Evolutionary conservation across 2,888 invertebrate genomes (phyloP).

Genomic region (Agriotes lineatus): DNA sequence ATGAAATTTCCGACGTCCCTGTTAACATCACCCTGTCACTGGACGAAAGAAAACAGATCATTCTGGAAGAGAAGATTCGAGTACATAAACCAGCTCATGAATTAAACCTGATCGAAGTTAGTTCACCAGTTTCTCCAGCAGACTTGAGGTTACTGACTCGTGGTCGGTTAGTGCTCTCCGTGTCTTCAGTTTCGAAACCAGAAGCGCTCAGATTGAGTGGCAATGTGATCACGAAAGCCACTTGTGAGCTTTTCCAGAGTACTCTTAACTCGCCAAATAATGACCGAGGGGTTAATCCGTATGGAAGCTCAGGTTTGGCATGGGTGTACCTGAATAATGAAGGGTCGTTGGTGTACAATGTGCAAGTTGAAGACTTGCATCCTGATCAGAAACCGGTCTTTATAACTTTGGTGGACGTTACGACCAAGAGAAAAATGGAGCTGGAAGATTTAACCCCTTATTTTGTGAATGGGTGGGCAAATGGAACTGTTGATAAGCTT

Average conservation of each 20-base stretch:
- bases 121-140: slow-evolving; percentile 81
- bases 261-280: slow-evolving; percentile 70
- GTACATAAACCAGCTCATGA: slow-evolving; percentile 82
- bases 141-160: slow-evolving; percentile 82
- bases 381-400: slow-evolving; percentile 69
- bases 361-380: slow-evolving; percentile 77
- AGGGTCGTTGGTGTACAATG: slow-evolving; percentile 83
- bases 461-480: slow-evolving; percentile 69
- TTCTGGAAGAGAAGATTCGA: slow-evolving; percentile 78
- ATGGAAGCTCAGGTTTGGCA: slow-evolving; percentile 75
- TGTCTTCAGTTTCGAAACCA: slow-evolving; percentile 78
- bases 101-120: slow-evolving; percentile 82
- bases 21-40: slow-evolving; percentile 78
- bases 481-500: slow-evolving; percentile 82
- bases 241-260: slow-evolving; percentile 86
- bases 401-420: slow-evolving; percentile 80
- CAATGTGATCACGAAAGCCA: slow-evolving; percentile 77
- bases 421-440: slow-evolving; percentile 72
- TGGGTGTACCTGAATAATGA: slow-evolving; percentile 84
- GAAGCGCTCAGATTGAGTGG: slow-evolving; percentile 77
- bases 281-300: slow-evolving; percentile 53
- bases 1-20: slow-evolving; percentile 75
- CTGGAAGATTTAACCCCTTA: slow-evolving; percentile 79
- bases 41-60: slow-evolving; percentile 79
- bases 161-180: slow-evolving; percentile 78